Conservation (phyloP, 2,888 invertebrate genomes). For the Diachrysia chrysitis region DNA sequence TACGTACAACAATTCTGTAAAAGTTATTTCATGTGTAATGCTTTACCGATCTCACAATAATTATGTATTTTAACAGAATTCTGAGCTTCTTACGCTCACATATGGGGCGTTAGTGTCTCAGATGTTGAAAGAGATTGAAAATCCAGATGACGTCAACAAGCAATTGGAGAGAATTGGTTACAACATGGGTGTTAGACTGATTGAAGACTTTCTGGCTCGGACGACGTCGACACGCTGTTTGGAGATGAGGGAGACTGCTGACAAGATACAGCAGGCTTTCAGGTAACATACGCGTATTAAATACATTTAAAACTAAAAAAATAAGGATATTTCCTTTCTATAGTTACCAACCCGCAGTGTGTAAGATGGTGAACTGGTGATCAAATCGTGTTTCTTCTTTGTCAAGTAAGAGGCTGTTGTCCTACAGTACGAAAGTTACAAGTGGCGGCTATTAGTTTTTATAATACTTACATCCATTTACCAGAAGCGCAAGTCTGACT, state of each 20-base stretch:
- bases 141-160: conserved; percentile 99
- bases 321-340: neutral
- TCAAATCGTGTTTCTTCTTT: too few relatives aligned
- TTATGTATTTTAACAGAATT: conserved; percentile 92
- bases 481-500: too few relatives aligned
- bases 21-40: neutral
- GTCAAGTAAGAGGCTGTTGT: too few relatives aligned
- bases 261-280: conserved; percentile 95
- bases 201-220: conserved; percentile 99
- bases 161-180: conserved; percentile 98
- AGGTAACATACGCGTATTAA: conserved; percentile 69
- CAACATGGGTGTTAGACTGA: conserved; percentile 98
- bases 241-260: conserved; percentile 99
- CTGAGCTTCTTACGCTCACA: conserved; percentile 98
- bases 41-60: neutral
- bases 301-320: neutral
- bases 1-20: conserved; percentile 75
- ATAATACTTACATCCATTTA: too few relatives aligned
- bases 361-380: too few relatives aligned
- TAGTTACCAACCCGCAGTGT: too few relatives aligned
- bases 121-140: conserved; percentile 98
- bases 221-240: conserved; percentile 96
- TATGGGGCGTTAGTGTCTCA: conserved; percentile 99
- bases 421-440: too few relatives aligned
- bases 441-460: too few relatives aligned